A percentile compares a stretch with the other conserved stretches of the same genome.
Evolutionary conservation across 2,797 vertebrate species (phyloP).

Genomic region (Babyrousa celebensis): DNA sequence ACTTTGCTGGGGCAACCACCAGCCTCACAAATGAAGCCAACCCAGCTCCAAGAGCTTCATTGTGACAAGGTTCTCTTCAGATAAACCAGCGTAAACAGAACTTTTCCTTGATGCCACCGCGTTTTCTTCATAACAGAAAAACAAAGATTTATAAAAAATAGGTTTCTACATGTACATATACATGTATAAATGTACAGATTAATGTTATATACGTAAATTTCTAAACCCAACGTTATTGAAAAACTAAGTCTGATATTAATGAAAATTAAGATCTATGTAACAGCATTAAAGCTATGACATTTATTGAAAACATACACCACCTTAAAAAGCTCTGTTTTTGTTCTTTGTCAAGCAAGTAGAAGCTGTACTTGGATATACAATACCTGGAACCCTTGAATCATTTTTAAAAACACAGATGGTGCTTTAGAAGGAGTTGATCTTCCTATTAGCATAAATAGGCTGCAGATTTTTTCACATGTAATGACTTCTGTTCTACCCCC

Average conservation of each 20-base stretch:
- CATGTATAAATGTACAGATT: constrained; percentile 21
- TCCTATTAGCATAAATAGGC: constrained; percentile 75
- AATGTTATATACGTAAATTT: background rate
- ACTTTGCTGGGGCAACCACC: background rate
- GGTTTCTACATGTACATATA: background rate
- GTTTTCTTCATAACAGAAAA: constrained; percentile 1
- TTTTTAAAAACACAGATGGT: constrained; percentile 79
- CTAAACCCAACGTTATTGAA: background rate
- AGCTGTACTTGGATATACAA: constrained; percentile 49
- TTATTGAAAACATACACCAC: constrained; percentile 65
- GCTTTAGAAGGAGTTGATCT: constrained; percentile 78
- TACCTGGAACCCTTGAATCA: constrained; percentile 73
- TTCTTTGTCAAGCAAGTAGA: constrained; percentile 70
- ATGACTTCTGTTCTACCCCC: constrained; percentile 87
- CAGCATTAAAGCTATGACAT: constrained; percentile 49
- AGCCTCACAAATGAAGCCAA: background rate
- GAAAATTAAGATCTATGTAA: background rate
- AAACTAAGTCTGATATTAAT: background rate
- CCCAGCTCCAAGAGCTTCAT: background rate
- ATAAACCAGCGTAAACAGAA: background rate
- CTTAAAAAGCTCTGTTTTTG: constrained; percentile 58
- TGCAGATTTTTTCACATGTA: constrained; percentile 81
- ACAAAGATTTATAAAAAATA: background rate
- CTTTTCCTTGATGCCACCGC: background rate
- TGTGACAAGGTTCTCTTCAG: background rate